Evolutionary conservation across 92 coral and sea anemone genomes (phyloP), one percentile per base, ranked within the genome.

Genomic region (Parazoanthus atlanticus): DNA sequence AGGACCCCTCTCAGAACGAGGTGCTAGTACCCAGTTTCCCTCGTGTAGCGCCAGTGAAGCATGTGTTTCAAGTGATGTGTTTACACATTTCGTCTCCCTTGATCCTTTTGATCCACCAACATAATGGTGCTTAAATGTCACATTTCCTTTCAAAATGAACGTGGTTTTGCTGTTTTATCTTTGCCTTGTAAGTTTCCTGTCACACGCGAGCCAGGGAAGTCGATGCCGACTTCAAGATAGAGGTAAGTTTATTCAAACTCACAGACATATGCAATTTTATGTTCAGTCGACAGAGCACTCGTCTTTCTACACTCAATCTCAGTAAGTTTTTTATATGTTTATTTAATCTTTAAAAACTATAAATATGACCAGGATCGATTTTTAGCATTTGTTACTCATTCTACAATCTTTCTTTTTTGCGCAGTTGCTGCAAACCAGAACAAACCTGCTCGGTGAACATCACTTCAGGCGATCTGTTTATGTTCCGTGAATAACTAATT

Each of bases 111-210:
- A 81, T 58, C 74, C 34, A 25, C 86, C 19, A 10, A 38, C 76
- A 38, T 82, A 66, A 82, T 66, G 86, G 21, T 38, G 33, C 33
- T 66, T 65, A 70, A 66, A 82, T 21, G 21, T 66, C 34, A 69
- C 75, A 23, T 2, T 40, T 40, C 61, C 58, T 33, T 33, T 66
- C 86, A 66, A n/a, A 82, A 82, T 82, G 86, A 82, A 64, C 8
- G 75, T 64, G 76, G 33, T 13, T 36, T 82, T 82, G 73, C 72
- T 80, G 30, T 61, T 36, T 34, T 66, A 21, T 61, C 28, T 82
- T 67, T 66, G 32, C 86, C 61, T 82, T 38, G 15, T 82, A 82
- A 36, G 86, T 40, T 9, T 31, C 34, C 25, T 65, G 56, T 28
- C 58, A 25, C 19, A 21, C 58, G 34, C 75, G 7, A 13, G 49